Conservation (phyloP, 2,888 invertebrate genomes). For the Eumerus sabulonum region DNA sequence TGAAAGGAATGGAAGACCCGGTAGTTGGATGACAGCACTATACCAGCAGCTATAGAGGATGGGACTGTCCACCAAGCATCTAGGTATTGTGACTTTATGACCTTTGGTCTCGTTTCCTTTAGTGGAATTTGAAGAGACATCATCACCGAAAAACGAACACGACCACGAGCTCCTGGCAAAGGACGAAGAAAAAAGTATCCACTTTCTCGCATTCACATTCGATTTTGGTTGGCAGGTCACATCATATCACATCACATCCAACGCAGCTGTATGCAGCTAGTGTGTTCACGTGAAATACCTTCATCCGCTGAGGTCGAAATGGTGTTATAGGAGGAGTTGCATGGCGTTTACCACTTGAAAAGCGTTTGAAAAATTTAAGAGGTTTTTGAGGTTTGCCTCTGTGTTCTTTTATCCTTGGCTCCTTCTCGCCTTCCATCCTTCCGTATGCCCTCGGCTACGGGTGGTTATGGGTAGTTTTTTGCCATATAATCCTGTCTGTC, state of each 20-base stretch:
- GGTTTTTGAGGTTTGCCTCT: conserved; percentile 65
- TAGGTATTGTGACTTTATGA: conserved; percentile 68
- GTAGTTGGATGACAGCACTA: too few relatives aligned
- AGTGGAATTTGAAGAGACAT: conserved; percentile 55
- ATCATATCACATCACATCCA: conserved; percentile 46
- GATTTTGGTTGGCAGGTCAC: conserved; percentile 59
- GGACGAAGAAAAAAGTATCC: conserved; percentile 17
- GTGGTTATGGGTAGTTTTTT: conserved; percentile 41
- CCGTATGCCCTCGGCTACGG: conserved; percentile 17
- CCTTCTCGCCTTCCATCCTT: conserved; percentile 33
- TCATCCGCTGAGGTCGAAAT: conserved; percentile 58
- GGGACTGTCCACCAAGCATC: conserved; percentile 33
- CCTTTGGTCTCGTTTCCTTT: conserved; percentile 63
- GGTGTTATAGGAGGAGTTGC: conserved; percentile 57
- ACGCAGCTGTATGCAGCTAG: too few relatives aligned
- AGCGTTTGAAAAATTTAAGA: conserved; percentile 68
- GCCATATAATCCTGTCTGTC: conserved; percentile 15
- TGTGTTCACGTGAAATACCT: conserved; percentile 55
- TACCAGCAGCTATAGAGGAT: too few relatives aligned
- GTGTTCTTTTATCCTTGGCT: conserved; percentile 45
- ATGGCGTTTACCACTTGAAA: conserved; percentile 66
- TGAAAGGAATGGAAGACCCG: too few relatives aligned
- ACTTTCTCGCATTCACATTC: conserved; percentile 55
- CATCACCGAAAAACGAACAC: conserved; percentile 3
- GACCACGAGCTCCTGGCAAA: too few relatives aligned